Conservation (phyloP, 2,113 vertebrate genomes). For the Centrocercus urophasianus region DNA sequence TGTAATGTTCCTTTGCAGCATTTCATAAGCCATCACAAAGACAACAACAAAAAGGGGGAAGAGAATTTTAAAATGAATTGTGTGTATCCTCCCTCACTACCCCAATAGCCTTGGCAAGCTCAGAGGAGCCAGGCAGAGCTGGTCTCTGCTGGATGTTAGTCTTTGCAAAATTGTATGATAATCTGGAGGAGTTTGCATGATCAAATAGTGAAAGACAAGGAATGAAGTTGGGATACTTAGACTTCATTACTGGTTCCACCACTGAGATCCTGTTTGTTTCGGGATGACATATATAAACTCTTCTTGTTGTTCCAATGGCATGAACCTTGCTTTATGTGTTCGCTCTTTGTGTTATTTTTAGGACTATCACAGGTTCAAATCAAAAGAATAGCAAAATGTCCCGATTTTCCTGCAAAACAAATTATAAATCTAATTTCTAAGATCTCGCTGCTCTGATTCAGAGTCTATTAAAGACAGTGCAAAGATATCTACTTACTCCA, state of each 20-base stretch:
- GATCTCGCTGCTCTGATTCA: neutral
- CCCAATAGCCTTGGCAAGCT: slow-evolving; percentile 26
- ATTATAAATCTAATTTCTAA: neutral
- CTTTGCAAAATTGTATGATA: neutral
- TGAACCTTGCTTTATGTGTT: neutral
- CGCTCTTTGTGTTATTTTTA: neutral
- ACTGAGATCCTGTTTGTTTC: neutral
- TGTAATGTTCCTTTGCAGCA: slow-evolving; percentile 14
- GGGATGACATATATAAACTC: neutral
- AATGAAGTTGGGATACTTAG: neutral
- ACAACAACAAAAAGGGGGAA: neutral
- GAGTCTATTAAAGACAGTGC: neutral
- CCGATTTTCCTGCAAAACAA: neutral
- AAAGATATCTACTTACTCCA: neutral
- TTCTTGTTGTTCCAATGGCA: neutral
- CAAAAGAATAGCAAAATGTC: neutral
- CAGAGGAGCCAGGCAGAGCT: slow-evolving; percentile 2
- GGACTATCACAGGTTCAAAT: neutral
- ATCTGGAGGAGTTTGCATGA: neutral
- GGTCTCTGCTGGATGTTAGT: slow-evolving; percentile 30
- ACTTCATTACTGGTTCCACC: neutral
- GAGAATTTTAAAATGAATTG: slow-evolving; percentile 20
- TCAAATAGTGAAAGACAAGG: neutral
- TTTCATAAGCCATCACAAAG: slow-evolving; percentile 65
- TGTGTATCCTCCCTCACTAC: neutral